phyloP scores from a whole-genome alignment of 1,140 invertebrate species.

The Cotesia chilonis region DNA sequence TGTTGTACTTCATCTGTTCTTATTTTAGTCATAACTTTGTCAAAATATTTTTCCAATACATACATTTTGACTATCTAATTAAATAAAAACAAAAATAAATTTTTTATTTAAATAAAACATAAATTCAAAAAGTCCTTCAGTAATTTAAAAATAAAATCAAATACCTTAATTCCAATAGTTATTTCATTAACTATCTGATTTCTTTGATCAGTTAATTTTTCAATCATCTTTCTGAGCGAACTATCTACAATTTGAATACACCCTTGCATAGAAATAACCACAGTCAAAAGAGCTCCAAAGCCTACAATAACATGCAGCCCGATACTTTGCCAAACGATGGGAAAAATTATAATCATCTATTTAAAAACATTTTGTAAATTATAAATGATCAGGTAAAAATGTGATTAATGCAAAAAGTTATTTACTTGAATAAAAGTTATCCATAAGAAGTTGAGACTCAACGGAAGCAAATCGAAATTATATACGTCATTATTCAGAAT shows the following conservation, averaged over 20 bases:
- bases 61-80: too few relatives aligned
- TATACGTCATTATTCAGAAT: conserved; percentile 82
- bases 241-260: conserved; percentile 68
- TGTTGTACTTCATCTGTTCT: too few relatives aligned
- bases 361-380: conserved; percentile 17
- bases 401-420: too few relatives aligned
- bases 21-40: too few relatives aligned
- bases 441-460: conserved; percentile 66
- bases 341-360: conserved; percentile 64
- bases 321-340: conserved; percentile 76
- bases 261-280: conserved; percentile 76
- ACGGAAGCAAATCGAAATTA: conserved; percentile 68
- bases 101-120: too few relatives aligned
- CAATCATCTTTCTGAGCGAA: conserved; percentile 68
- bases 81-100: too few relatives aligned
- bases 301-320: conserved; percentile 77
- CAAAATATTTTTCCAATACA: too few relatives aligned
- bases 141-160: not conserved
- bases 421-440: conserved; percentile 61
- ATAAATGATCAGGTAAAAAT: too few relatives aligned
- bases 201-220: conserved; percentile 74
- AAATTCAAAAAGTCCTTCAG: too few relatives aligned
- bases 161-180: conserved; percentile 74
- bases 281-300: conserved; percentile 68
- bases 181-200: conserved; percentile 84